Evolutionary conservation across 2,888 invertebrate species (phyloP), one percentile per base, ranked within the genome.

Genomic region (Apeira syringaria): DNA sequence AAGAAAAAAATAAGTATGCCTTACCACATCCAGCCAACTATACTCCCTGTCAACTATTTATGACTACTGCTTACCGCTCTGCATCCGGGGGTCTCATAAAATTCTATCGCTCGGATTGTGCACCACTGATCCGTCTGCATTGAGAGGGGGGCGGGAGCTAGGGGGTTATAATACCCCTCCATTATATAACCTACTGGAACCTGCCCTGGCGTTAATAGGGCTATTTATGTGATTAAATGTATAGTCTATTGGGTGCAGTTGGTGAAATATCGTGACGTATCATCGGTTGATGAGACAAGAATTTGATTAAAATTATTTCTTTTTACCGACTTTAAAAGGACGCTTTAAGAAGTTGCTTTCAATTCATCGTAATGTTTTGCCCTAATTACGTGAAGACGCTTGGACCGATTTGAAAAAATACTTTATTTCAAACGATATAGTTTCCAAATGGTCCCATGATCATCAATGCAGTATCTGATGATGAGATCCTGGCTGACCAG

Each of bases 71-170:
- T 84, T 83, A 80, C 83, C 74, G 72, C 76, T 70, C 62, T 72
- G 74, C 82, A 77, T 75, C 80, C 80, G 79, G 79, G 67, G 70
- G 68, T 71, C 72, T 83, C 87, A 73, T 87, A 87, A 87, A 87
- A 87, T 87, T 87, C 84, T 87, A 87, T 87, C 81, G 77, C 72
- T 68, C 58, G 79, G 81, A 83, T 82, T 82, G 80, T 79, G 73
- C 74, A 67, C 63, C 66, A 74, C 70, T 80, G 83, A 83, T 82
- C 80, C 79, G 74, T 74, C 76, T 71, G 71, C 67, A 72, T 62
- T 48, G 64, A 53, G 24, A 12, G 22, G 31, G 31, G 20, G 56
- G 20, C 7, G 5, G 53, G 53, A 56, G 51, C 47, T 39, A 52
- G 53, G 53, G 44, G 34, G 44, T 20, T 30, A 63, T 68, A 64